Percentiles rank a stretch among this genome's conserved stretches.
Evolutionary conservation across 1,140 invertebrate species (phyloP).

Genomic region (Anagrus nilaparvatae): DNA sequence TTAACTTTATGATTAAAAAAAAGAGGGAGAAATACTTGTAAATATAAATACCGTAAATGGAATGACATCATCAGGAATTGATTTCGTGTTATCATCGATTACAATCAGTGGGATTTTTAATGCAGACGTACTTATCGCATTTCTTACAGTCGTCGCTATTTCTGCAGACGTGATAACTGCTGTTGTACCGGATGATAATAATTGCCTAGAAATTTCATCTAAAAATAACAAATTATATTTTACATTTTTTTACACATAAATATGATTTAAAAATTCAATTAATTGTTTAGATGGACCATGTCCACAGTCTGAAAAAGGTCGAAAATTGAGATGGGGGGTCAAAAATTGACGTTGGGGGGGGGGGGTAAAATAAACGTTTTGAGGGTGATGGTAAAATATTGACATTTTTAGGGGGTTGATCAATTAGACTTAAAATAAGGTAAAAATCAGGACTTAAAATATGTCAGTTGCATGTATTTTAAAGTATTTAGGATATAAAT

Average conservation of each 20-base stretch:
- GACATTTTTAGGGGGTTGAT: too few relatives aligned
- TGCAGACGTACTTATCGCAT: conserved; percentile 16
- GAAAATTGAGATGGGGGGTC: too few relatives aligned
- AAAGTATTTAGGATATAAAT: too few relatives aligned
- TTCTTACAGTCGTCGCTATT: conserved; percentile 30
- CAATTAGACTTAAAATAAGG: too few relatives aligned
- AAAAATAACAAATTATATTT: conserved; percentile 13
- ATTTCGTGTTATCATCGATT: conserved; percentile 24
- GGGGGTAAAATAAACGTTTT: too few relatives aligned
- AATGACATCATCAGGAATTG: conserved; percentile 26
- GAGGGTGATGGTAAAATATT: too few relatives aligned
- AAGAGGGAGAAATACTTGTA: neutral
- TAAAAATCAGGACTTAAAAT: too few relatives aligned
- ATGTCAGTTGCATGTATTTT: too few relatives aligned
- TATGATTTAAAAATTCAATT: too few relatives aligned
- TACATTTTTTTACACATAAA: neutral
- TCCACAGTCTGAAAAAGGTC: too few relatives aligned
- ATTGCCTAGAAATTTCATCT: conserved; percentile 69
- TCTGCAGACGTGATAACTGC: conserved; percentile 54
- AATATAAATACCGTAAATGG: conserved; percentile 27
- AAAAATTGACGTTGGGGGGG: too few relatives aligned
- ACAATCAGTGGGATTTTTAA: conserved; percentile 25
- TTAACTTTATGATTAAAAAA: neutral
- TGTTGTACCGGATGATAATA: conserved; percentile 53
- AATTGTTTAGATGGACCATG: too few relatives aligned